Conservation (phyloP, 2,797 vertebrate genomes). For the Catostomus latipinnis region DNA sequence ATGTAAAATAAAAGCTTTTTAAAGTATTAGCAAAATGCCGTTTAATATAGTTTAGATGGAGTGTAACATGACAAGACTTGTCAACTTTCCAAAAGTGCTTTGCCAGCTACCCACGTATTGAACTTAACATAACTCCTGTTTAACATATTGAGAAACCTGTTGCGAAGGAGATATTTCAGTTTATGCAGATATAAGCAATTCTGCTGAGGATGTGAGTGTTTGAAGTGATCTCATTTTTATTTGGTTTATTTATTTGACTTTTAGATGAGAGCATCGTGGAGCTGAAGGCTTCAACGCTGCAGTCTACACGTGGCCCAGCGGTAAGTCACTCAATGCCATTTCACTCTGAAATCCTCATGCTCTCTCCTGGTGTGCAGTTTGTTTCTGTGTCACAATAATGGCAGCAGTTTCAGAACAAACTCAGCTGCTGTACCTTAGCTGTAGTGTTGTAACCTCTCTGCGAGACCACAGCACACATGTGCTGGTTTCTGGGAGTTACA, state of each 20-base stretch:
- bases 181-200: slow-evolving; percentile 8
- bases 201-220: neutral
- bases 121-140: too few species aligned
- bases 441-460: neutral
- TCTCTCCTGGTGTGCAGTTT: slow-evolving; percentile 19
- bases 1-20: too few species aligned
- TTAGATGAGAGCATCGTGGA: slow-evolving; percentile 64
- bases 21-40: too few species aligned
- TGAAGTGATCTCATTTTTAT: slow-evolving; percentile 22
- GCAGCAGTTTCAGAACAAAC: slow-evolving; percentile 30
- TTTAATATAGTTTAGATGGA: too few species aligned
- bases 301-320: slow-evolving; percentile 80
- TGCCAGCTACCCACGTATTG: too few species aligned
- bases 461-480: neutral
- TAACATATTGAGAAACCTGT: too few species aligned
- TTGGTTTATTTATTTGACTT: slow-evolving; percentile 53
- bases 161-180: slow-evolving; percentile 11
- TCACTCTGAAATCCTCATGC: neutral
- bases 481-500: slow-evolving; percentile 47
- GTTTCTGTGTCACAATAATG: slow-evolving; percentile 4
- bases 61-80: too few species aligned
- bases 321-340: slow-evolving; percentile 76
- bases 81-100: too few species aligned
- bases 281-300: slow-evolving; percentile 64
- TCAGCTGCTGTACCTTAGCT: neutral